These are phyloP conservation scores for Achlya flavicornis DNA, from an alignment of 2,888 invertebrate genomes.

Conservation along the genomic window DNA sequence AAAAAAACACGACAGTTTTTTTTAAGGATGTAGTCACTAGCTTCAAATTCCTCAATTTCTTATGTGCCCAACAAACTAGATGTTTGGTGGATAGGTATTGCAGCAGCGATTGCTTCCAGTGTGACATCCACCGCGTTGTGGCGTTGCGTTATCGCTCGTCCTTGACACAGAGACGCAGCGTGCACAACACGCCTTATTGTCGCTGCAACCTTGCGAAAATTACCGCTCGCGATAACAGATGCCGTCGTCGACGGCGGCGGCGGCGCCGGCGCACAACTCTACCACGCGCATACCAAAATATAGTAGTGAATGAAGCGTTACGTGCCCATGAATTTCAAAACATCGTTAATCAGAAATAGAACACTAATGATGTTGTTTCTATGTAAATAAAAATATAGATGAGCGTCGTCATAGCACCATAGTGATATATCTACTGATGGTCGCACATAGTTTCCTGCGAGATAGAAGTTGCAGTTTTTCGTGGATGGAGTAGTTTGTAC, in stretches of 20 bases:
- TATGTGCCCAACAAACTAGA: neutral
- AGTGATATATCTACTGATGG: neutral
- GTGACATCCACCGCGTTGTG: constrained; percentile 58
- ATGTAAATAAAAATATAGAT: constrained; percentile 29
- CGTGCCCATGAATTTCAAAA: constrained; percentile 45
- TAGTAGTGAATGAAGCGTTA: constrained; percentile 52
- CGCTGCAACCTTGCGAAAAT: constrained; percentile 80
- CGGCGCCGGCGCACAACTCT: constrained; percentile 42
- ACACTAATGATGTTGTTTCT: constrained; percentile 37
- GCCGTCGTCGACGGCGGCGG: constrained; percentile 49
- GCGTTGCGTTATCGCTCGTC: constrained; percentile 77
- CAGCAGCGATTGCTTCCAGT: constrained; percentile 43
- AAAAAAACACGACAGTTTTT: neutral
- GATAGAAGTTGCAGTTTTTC: constrained; percentile 17
- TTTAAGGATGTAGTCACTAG: neutral
- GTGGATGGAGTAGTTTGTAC: constrained; percentile 27
- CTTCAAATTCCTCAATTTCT: neutral
- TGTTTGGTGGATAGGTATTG: neutral
- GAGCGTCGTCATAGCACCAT: constrained; percentile 5
- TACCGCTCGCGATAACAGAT: constrained; percentile 68
- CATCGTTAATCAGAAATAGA: constrained; percentile 32
- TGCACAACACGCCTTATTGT: constrained; percentile 79
- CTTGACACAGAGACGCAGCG: constrained; percentile 81
- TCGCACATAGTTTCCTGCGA: neutral
- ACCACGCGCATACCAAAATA: constrained; percentile 48